Conservation (phyloP, 1,140 invertebrate genomes). For the Caerostris darwini region DNA sequence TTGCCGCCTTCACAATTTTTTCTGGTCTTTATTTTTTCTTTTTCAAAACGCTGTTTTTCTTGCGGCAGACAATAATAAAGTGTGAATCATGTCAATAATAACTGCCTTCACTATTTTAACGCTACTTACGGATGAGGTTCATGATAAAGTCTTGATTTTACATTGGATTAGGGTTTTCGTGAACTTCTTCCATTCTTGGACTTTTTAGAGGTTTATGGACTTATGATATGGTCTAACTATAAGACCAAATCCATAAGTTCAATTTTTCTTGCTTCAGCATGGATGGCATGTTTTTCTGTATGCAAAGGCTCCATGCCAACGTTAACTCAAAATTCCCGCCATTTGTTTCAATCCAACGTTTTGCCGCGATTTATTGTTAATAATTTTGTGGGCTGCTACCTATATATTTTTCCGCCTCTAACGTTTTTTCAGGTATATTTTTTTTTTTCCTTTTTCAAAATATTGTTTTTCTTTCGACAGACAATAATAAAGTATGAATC, state of each 20-base stretch:
- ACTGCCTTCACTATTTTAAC: neutral
- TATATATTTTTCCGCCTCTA: too few species aligned
- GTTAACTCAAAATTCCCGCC: neutral
- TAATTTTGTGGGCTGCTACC: neutral
- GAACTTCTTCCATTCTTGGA: too few species aligned
- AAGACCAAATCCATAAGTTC: neutral
- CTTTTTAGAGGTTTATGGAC: too few species aligned
- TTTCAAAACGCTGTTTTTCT: neutral
- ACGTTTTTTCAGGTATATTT: too few species aligned
- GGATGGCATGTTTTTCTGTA: slow-evolving; percentile 26
- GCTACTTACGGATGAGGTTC: neutral
- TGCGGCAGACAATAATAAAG: neutral
- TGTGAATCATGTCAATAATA: neutral
- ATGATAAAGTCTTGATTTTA: too few species aligned
- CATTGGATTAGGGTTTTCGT: too few species aligned
- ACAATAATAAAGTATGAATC: too few species aligned
- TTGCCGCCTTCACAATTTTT: too few species aligned
- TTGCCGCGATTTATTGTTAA: neutral
- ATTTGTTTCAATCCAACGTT: slow-evolving; percentile 1
- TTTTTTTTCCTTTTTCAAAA: neutral
- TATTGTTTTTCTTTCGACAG: too few species aligned
- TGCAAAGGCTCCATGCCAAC: slow-evolving; percentile 37
- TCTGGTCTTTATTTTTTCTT: too few species aligned
- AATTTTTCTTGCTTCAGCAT: slow-evolving; percentile 8
- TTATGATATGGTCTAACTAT: too few species aligned